Conservation (phyloP, 2,888 invertebrate species). For the Tenthredo mesomela region DNA sequence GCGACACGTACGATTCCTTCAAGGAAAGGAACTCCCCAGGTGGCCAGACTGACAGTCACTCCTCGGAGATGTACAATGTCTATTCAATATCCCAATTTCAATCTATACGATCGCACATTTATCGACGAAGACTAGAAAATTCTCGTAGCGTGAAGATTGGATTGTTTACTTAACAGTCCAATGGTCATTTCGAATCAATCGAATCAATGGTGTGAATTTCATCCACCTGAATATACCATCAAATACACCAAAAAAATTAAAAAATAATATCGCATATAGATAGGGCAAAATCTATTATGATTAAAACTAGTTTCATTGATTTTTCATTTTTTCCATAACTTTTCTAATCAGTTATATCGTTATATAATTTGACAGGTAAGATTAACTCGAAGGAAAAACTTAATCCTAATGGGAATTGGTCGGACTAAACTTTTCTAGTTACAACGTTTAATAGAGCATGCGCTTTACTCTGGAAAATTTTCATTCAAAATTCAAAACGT, state of each 20-base stretch:
- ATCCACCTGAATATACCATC: not conserved
- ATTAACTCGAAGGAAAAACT: not conserved
- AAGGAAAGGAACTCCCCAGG: slow-evolving; percentile 36
- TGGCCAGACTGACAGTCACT: slow-evolving; percentile 34
- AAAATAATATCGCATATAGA: not conserved
- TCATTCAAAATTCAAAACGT: not conserved
- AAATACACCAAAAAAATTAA: no score
- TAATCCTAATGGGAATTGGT: not conserved
- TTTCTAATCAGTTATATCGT: not conserved
- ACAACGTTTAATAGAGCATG: not conserved
- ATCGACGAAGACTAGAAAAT: not conserved
- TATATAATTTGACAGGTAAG: not conserved
- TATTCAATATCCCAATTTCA: slow-evolving; percentile 27
- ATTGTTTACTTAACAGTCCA: not conserved
- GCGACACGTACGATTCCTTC: slow-evolving; percentile 42
- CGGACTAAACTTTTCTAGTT: slow-evolving; percentile 24
- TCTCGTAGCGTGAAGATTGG: not conserved
- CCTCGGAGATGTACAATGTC: slow-evolving; percentile 42
- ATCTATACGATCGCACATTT: not conserved
- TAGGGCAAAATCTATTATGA: no score
- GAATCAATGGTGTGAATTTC: not conserved
- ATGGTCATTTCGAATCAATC: not conserved
- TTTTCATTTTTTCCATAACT: not conserved
- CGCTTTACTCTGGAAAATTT: not conserved
- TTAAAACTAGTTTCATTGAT: not conserved